Evolutionary conservation across 2,888 invertebrate genomes (phyloP), one percentile per base, ranked within the genome.

Genomic region (Leucoma salicis): DNA sequence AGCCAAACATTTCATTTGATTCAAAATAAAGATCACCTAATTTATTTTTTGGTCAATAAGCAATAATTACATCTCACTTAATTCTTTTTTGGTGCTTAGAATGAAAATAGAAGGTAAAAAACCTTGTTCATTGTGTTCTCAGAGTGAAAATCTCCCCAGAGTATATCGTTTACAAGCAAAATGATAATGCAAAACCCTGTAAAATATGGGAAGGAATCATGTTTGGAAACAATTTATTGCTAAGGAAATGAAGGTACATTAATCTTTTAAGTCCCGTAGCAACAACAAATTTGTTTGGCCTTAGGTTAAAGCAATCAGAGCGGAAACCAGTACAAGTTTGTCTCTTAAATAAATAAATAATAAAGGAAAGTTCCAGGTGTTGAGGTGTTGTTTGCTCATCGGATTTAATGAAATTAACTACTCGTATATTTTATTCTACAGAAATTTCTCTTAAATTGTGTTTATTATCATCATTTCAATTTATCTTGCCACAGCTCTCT

Each of bases 201-300:
- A 48, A 51, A 49, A 46, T 35, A 39, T 41, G 25, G 33, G 29
- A 29, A 49, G 49, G 28, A 41, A 33, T 47, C 45, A 45, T 47
- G 50, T 53, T 49, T 40, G 31, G 18, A n/a, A 31, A 41, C 28
- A 42, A 57, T 49, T 55, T 60, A 57, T 57, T 40, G 46, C 34
- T 41, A 14, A 37, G 43, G 31, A 51, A 48, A 59, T 57, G 52
- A 52, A 51, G 46, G 34, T 7, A 37, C 37, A 54, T 54, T 52
- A 54, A 57, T 57, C 50, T 49, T 47, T 41, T 40, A 35, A 46
- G 42, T 44, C 50, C 46, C 42, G 31, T 42, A 38, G 31, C 40
- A 27, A 34, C 37, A 29, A 40, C 43, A 48, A 40, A 53, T 55
- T 54, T 50, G 39, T 42, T 40, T 16, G 24, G 21, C 10, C 6